A percentile compares a stretch with the other conserved stretches of the same genome.
These are phyloP conservation scores for Leptinotarsa juncta DNA, from an alignment of 2,888 invertebrate genomes.

Conservation along the genomic window DNA sequence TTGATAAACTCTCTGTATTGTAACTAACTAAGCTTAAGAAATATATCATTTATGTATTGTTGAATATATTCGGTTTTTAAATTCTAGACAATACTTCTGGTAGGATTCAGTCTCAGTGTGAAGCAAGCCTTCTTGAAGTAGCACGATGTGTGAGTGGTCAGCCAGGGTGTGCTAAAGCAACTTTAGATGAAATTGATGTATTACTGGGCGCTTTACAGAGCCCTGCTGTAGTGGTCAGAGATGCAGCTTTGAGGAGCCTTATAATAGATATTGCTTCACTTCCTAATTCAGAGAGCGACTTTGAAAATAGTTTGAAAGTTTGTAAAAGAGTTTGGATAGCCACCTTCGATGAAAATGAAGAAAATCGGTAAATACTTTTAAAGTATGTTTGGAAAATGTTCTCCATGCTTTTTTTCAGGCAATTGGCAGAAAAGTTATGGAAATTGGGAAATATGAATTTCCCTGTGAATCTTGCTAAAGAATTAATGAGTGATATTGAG, in stretches of 20 bases:
- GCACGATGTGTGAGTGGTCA: conserved; percentile 80
- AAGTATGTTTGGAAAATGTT: not conserved
- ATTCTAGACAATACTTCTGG: conserved; percentile 72
- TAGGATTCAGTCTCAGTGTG: conserved; percentile 81
- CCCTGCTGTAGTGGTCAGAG: conserved; percentile 78
- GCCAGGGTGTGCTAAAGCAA: conserved; percentile 72
- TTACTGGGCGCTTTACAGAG: conserved; percentile 83
- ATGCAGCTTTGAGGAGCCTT: conserved; percentile 83
- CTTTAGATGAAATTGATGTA: conserved; percentile 79
- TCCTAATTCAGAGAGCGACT: conserved; percentile 71
- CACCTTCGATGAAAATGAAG: conserved; percentile 81
- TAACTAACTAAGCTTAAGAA: too few relatives aligned
- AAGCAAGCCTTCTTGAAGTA: conserved; percentile 83
- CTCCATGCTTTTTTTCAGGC: not conserved
- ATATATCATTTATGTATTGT: not conserved
- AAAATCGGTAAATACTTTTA: conserved; percentile 71
- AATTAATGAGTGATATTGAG: conserved; percentile 77
- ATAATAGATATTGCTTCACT: conserved; percentile 73
- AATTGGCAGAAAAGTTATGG: conserved; percentile 75
- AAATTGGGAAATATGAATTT: conserved; percentile 68
- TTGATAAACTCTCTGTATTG: too few relatives aligned
- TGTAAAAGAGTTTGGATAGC: conserved; percentile 85
- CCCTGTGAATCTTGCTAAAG: conserved; percentile 68
- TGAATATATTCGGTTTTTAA: not conserved
- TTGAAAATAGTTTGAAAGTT: conserved; percentile 72